Conservation (phyloP, 1,140 invertebrate species). For the Drosophila kepulauana region DNA sequence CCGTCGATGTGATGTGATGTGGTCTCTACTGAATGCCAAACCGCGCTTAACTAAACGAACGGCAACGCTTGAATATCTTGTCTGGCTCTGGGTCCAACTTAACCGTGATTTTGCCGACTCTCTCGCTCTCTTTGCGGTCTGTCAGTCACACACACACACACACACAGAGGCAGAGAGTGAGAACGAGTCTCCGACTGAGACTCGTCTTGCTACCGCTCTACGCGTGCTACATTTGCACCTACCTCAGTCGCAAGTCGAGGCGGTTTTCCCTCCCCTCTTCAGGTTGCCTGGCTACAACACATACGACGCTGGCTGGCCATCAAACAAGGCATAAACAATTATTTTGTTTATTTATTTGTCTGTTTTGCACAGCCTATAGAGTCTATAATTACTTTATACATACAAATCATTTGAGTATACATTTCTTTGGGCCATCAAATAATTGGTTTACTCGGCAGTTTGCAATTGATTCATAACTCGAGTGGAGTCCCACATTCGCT, state of each 20-base stretch:
- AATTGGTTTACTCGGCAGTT: conserved; percentile 8
- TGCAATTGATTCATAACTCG: background rate
- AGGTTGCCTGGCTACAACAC: conserved; percentile 62
- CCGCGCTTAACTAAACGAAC: conserved; percentile 72
- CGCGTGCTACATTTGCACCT: conserved; percentile 40
- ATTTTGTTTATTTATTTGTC: conserved; percentile 54
- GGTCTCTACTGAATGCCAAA: conserved; percentile 60
- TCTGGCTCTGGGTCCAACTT: conserved; percentile 52
- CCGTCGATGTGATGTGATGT: conserved; percentile 4
- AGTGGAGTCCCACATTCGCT: background rate
- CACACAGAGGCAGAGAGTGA: conserved; percentile 19
- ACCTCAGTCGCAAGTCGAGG: background rate
- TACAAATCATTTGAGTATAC: conserved; percentile 1
- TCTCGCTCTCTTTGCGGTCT: conserved; percentile 60
- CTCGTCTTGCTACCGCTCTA: conserved; percentile 27
- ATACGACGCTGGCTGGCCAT: conserved; percentile 15
- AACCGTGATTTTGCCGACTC: conserved; percentile 61
- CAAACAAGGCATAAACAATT: conserved; percentile 58
- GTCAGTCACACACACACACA: conserved; percentile 40
- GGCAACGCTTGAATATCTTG: conserved; percentile 50
- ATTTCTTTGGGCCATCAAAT: background rate
- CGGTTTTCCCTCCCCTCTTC: background rate
- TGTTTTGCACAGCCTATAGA: conserved; percentile 37
- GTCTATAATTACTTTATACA: conserved; percentile 18
- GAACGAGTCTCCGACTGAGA: background rate